Evolutionary conservation across 2,888 invertebrate species (phyloP), one percentile per base, ranked within the genome.

Genomic region (Lymantria dispar): DNA sequence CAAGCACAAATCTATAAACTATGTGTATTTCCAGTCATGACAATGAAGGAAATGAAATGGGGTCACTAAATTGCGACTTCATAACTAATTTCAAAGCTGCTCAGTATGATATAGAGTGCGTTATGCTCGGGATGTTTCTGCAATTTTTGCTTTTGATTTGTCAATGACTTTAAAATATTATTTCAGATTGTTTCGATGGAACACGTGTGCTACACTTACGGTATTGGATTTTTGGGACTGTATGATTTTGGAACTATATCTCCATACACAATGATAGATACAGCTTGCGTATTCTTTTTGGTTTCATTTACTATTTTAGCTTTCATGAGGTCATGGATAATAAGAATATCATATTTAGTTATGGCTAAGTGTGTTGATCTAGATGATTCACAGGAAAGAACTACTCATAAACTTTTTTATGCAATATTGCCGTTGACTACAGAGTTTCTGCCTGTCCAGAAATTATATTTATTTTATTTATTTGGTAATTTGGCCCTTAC

Each of bases 191-290:
- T 50, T 0, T 54, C 77, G 3, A 53, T 81, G 51, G 57, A 64
- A 15, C 70, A 77, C 10, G 65, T 80, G 0, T 56, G 70, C 0
- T 75, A 76, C 40, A 64, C 72, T 1, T 85, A 78, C 43, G 80
- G 85, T 0, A 74, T 87, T 43, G 88, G 88, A 1, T 70, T 79
- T 40, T 64, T 87, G 31, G 85, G 85, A 7, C 62, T 82, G 10
- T 80, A 82, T 47, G 87, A 88, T 58, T 83, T 82, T 47, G 79
- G 76, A 1, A 66, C 68, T 0, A 71, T 84, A 56, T 86, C 85
- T 0, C 72, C 83, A 0, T 80, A 62, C 46, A 84, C 76, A 0
- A 81, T 83, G 80, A 64, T 81, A 3, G 87, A 88, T 50, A 87
- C 80, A 14, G 82, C 85, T 2, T 74, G 81, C 1, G 57, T 87